Base-by-base conservation (phyloP, 2,113 vertebrate species). In the Pavo muticus region DNA sequence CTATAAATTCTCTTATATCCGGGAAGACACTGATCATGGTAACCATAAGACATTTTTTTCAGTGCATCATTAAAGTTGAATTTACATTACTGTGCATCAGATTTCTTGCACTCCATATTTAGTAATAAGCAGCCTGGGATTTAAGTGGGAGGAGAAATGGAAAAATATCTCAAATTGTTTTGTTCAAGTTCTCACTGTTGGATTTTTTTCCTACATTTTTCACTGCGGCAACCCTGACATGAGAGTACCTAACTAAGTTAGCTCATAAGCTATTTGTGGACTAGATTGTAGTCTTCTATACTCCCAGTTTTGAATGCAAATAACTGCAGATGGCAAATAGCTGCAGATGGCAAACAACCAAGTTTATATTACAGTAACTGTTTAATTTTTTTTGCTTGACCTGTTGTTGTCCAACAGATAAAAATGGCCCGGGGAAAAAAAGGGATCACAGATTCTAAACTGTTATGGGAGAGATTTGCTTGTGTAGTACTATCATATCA, bases 331-430 rank as follows among this genome's bases (percentile, higher is more conserved):
- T 83, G 76, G 61, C 8, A 71, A 91, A 79, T 75, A 86, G 69
- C 37, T 78, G 40, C 42, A 84, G 61, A 76, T 84, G 77, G 63
- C 8, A 75, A 93, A 80, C 76, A 86, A 73, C n/a, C 7, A 54
- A 59, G 39, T 95, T 97, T 95, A 75, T 93, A 60, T 37, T 71
- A 64, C 19, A 91, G 42, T 56, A 90, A 94, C 67, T 90, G 71
- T 74, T 97, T 97, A 84, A 83, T 32, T 96, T 96, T 77, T 86
- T 80, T 87, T 71, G 9, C 92, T 95, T 97, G 87, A 97, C 90
- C 88, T 61, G 76, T 93, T 96, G 88, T 95, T 79, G 76, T 87
- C 88, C 81, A 89, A 70, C 70, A 95, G 84, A 91, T 79, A 92
- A 93, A 95, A 96, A 95, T 81, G 65, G 91, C 83, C 73, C 95